Conservation (phyloP, 2,797 vertebrate genomes). For the Eurystomus glaucurus region DNA sequence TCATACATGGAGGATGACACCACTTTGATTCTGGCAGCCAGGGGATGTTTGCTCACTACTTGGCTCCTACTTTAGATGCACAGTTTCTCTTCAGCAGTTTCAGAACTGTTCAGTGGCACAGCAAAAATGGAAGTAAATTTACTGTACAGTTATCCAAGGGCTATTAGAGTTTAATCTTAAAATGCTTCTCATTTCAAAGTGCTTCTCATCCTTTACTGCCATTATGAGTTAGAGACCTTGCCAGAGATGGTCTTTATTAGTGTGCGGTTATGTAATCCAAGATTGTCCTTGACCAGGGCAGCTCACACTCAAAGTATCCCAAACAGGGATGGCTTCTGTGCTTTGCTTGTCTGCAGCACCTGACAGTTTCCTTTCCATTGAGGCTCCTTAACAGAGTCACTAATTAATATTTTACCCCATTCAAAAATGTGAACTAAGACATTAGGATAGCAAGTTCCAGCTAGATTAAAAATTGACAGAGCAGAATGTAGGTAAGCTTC, state of each 20-base stretch:
- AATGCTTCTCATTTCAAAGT: neutral
- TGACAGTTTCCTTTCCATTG: neutral
- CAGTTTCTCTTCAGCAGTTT: neutral
- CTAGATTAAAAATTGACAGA: neutral
- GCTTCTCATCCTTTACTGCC: neutral
- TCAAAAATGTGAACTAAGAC: neutral
- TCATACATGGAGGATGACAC: neutral
- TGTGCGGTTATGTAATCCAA: neutral
- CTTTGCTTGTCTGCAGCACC: neutral
- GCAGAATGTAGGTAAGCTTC: neutral
- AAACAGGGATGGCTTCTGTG: neutral
- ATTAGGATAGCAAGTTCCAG: neutral
- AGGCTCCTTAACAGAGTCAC: neutral
- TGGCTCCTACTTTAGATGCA: neutral
- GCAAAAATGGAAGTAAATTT: neutral
- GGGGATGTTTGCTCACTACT: neutral
- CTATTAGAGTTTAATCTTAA: neutral
- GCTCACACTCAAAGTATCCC: neutral
- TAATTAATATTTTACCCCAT: neutral
- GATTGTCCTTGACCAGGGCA: neutral
- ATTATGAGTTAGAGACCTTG: neutral
- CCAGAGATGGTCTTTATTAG: neutral
- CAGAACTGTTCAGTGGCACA: neutral
- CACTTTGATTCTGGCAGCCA: neutral
- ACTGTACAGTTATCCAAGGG: neutral